Conservation (phyloP, 2,888 invertebrate species). For the Chrysolina oricalcia region DNA sequence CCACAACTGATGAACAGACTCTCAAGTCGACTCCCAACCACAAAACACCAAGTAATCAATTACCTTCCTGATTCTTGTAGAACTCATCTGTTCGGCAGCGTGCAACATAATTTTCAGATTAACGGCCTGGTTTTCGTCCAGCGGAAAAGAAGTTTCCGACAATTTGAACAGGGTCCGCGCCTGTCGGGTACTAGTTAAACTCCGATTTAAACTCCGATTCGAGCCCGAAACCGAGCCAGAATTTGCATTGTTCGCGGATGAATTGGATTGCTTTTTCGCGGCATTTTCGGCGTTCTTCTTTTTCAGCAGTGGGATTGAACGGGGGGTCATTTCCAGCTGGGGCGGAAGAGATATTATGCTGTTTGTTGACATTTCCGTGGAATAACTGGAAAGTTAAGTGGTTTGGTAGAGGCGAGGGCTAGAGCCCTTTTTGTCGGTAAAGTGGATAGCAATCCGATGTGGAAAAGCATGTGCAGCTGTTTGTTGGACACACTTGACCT, state of each 20-base stretch:
- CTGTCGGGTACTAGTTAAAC: conserved; percentile 36
- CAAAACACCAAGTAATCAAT: conserved; percentile 31
- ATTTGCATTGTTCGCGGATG: conserved; percentile 36
- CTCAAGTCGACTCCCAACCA: conserved; percentile 9
- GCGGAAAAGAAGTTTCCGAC: conserved; percentile 65
- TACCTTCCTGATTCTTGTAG: conserved; percentile 62
- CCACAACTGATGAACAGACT: no score
- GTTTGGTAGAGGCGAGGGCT: not conserved
- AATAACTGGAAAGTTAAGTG: conserved; percentile 37
- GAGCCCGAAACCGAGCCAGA: conserved; percentile 28
- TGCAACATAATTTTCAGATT: conserved; percentile 69
- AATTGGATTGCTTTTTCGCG: conserved; percentile 33
- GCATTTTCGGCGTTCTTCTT: conserved; percentile 42
- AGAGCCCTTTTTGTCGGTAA: not conserved
- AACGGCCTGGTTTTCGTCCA: conserved; percentile 64
- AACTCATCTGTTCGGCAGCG: conserved; percentile 63
- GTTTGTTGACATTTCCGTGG: conserved; percentile 63
- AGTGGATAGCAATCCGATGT: not conserved
- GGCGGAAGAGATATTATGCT: conserved; percentile 66
- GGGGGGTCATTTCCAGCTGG: conserved; percentile 62
- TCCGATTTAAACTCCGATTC: conserved; percentile 30
- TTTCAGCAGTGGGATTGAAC: conserved; percentile 56
- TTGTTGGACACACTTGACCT: no score
- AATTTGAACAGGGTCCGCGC: conserved; percentile 61
- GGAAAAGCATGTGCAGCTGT: not conserved